Evolutionary conservation across 2,797 vertebrate genomes (phyloP).

Genomic region (Sebastes trivittatus): DNA sequence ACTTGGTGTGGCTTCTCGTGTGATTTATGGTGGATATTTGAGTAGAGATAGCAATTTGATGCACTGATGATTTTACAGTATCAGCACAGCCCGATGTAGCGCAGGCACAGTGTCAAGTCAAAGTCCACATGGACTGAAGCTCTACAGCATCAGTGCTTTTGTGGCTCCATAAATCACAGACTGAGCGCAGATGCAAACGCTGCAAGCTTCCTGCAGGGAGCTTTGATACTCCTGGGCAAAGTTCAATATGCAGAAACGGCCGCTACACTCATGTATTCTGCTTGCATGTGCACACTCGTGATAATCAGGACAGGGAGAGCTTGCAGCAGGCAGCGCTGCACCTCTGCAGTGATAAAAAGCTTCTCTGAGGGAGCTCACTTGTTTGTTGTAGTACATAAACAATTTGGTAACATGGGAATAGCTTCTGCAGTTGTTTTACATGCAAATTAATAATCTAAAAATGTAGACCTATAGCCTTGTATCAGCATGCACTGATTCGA

Average conservation of each 20-base stretch:
- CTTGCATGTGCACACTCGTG: background rate
- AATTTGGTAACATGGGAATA: background rate
- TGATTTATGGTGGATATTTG: constrained; percentile 26
- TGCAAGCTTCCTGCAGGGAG: constrained; percentile 11
- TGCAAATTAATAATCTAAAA: background rate
- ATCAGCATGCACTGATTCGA: background rate
- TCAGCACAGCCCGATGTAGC: constrained; percentile 20
- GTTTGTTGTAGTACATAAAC: background rate
- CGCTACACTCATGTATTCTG: background rate
- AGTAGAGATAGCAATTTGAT: constrained; percentile 4
- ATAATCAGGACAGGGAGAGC: background rate
- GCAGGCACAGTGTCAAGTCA: background rate
- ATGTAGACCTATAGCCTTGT: background rate
- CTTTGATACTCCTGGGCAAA: constrained; percentile 11
- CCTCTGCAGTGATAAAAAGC: constrained; percentile 11
- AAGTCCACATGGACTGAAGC: constrained; percentile 16
- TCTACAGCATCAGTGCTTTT: constrained; percentile 7
- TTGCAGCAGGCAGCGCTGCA: background rate
- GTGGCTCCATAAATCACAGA: constrained; percentile 49
- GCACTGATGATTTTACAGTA: constrained; percentile 30
- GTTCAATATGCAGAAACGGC: background rate
- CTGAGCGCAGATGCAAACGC: background rate
- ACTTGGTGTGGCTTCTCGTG: background rate
- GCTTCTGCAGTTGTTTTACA: background rate
- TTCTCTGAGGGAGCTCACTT: background rate